These are phyloP conservation scores for Panagrolaimus sp. DNA, from an alignment of 1,140 invertebrate species.

Conservation along the genomic window DNA sequence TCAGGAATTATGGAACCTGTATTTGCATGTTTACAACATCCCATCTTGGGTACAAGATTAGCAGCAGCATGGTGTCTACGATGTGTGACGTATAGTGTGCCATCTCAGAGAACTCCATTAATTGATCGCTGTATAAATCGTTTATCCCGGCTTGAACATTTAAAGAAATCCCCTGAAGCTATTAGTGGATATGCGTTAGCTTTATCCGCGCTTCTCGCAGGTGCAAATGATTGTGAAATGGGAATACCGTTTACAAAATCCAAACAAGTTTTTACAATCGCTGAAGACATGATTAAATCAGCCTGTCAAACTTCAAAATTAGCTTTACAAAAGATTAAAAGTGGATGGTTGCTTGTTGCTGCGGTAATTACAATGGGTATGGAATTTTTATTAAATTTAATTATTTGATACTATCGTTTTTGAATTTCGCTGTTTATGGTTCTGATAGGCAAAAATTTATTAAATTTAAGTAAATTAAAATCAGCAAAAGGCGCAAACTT, in stretches of 20 bases:
- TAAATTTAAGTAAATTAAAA: too few species aligned
- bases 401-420: too few species aligned
- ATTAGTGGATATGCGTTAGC: slow-evolving; percentile 88
- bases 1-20: slow-evolving; percentile 70
- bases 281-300: slow-evolving; percentile 88
- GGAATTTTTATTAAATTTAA: too few species aligned
- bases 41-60: slow-evolving; percentile 80
- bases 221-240: slow-evolving; percentile 79
- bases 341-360: slow-evolving; percentile 92
- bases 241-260: slow-evolving; percentile 83
- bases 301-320: slow-evolving; percentile 86
- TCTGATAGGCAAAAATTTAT: too few species aligned
- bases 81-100: slow-evolving; percentile 78
- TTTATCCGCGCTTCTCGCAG: slow-evolving; percentile 82
- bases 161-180: slow-evolving; percentile 83
- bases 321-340: slow-evolving; percentile 85
- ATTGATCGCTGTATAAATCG: slow-evolving; percentile 70
- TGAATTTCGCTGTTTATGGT: too few species aligned
- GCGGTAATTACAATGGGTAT: slow-evolving; percentile 88
- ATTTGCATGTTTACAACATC: slow-evolving; percentile 80
- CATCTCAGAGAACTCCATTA: slow-evolving; percentile 83
- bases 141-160: slow-evolving; percentile 70
- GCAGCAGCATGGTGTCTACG: slow-evolving; percentile 88
- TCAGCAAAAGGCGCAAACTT: too few species aligned
- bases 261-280: slow-evolving; percentile 81